Conservation (phyloP, 30 jellyfish, hydroid and myxozoan genomes). For the Clytia hemisphaerica region DNA sequence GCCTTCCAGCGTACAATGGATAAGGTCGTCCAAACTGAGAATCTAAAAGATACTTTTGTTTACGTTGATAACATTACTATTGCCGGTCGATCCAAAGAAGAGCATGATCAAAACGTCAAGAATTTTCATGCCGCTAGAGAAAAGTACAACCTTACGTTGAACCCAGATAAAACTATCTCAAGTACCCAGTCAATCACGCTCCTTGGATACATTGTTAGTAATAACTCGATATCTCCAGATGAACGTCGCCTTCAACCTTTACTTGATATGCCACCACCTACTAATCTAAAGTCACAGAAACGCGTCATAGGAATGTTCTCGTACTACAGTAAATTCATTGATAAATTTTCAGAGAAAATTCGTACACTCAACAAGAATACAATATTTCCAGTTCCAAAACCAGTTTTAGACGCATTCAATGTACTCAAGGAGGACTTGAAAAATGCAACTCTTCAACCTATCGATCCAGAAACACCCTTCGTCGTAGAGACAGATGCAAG, state of each 20-base stretch:
- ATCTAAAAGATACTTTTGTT: constrained; percentile 34
- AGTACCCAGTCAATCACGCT: background rate
- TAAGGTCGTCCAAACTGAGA: constrained; percentile 16
- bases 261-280: constrained; percentile 28
- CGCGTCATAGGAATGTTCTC: constrained; percentile 29
- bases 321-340: background rate
- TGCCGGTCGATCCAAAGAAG: constrained; percentile 22
- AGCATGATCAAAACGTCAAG: constrained; percentile 20
- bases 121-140: constrained; percentile 15
- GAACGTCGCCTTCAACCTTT: constrained; percentile 40
- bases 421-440: background rate
- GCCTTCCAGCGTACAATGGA: constrained; percentile 21
- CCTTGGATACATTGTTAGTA: too few species aligned
- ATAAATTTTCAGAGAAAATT: background rate
- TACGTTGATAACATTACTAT: constrained; percentile 43
- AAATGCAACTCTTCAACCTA: constrained; percentile 13
- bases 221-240: constrained; percentile 29
- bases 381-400: constrained; percentile 10
- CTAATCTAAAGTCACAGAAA: background rate
- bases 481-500: constrained; percentile 32
- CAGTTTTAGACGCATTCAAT: constrained; percentile 16
- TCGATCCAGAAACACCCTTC: constrained; percentile 15
- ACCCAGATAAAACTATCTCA: background rate
- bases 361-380: constrained; percentile 14
- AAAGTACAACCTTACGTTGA: constrained; percentile 7